Percentiles rank a stretch among this genome's conserved stretches.
phyloP scores from a whole-genome alignment of 2,888 invertebrate genomes.

The Tenthredo livida region DNA sequence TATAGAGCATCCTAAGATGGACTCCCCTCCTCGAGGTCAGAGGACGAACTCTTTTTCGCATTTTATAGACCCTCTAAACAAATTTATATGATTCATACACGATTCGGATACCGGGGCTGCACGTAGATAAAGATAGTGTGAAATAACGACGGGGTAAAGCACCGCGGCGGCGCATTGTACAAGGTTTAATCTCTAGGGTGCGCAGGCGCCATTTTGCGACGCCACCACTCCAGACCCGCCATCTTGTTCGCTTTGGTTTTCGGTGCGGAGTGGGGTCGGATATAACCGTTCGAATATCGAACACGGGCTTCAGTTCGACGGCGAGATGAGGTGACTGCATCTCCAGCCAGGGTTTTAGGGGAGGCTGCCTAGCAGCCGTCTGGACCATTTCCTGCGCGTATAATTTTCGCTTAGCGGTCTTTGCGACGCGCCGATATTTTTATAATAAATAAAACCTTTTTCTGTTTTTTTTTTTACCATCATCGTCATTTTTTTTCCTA shows the following conservation, averaged over 20 bases:
- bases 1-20: too few relatives aligned
- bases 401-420: background rate
- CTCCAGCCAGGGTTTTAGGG: slow-evolving; percentile 16
- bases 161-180: background rate
- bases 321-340: slow-evolving; percentile 66
- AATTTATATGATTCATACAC: too few relatives aligned
- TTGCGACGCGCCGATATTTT: too few relatives aligned
- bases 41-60: background rate
- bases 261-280: slow-evolving; percentile 67
- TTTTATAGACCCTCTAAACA: background rate
- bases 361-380: slow-evolving; percentile 22
- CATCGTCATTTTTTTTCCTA: background rate
- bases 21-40: too few relatives aligned
- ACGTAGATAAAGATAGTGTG: slow-evolving; percentile 46
- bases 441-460: background rate
- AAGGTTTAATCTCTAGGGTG: slow-evolving; percentile 38
- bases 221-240: slow-evolving; percentile 62
- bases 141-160: slow-evolving; percentile 57
- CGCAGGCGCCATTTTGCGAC: slow-evolving; percentile 74
- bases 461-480: background rate
- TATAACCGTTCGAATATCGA: slow-evolving; percentile 75
- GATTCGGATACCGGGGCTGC: too few relatives aligned
- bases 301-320: slow-evolving; percentile 73
- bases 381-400: slow-evolving; percentile 8
- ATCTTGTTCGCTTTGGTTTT: slow-evolving; percentile 66